Evolutionary conservation across 2,113 vertebrate genomes (phyloP).

Genomic region (Rostratula benghalensis): DNA sequence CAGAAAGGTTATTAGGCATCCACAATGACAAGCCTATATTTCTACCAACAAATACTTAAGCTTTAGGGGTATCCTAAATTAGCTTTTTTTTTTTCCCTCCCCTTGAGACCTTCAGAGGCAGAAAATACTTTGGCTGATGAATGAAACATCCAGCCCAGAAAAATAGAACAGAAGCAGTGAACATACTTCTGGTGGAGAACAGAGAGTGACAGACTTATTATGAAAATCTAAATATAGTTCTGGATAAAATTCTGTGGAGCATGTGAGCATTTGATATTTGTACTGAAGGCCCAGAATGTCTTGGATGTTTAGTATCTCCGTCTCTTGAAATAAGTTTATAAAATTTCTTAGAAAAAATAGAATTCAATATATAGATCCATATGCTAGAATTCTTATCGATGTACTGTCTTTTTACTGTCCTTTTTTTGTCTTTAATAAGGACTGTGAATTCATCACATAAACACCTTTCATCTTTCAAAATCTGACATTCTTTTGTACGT

Average conservation of each 20-base stretch:
- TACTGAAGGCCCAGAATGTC: neutral
- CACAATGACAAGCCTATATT: neutral
- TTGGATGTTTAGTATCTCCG: neutral
- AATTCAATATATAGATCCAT: neutral
- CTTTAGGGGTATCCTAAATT: conserved; percentile 32
- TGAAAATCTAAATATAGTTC: neutral
- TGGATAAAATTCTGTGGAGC: neutral
- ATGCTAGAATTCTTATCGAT: neutral
- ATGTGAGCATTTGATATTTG: neutral
- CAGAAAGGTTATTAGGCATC: conserved; percentile 23
- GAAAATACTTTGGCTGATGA: neutral
- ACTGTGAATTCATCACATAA: neutral
- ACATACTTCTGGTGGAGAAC: neutral
- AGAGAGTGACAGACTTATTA: neutral
- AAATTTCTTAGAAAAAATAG: neutral
- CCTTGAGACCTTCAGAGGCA: neutral
- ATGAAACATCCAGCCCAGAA: neutral
- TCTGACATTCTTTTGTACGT: neutral
- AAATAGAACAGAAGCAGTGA: neutral
- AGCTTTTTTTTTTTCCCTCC: neutral
- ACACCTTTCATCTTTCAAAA: neutral
- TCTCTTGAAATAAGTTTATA: neutral
- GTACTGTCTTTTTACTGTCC: neutral
- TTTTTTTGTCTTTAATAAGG: neutral
- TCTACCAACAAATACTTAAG: conserved; percentile 15